phyloP scores from a whole-genome alignment of 2,113 vertebrate species.

The Apus apus region DNA sequence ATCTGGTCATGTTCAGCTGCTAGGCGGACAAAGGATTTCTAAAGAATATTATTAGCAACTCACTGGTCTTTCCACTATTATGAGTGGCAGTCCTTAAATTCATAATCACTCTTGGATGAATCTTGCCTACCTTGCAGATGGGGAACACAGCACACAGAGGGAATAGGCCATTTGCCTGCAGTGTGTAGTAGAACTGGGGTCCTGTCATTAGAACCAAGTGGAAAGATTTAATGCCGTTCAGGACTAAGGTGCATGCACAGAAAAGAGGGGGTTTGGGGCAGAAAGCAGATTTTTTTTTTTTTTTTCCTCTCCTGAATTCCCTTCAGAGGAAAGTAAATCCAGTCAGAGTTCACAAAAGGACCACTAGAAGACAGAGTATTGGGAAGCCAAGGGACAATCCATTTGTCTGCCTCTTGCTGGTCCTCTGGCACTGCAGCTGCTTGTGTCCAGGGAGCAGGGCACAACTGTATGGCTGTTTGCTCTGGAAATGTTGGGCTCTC shows the following conservation, averaged over 20 bases:
- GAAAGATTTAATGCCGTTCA: neutral
- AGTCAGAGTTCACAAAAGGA: neutral
- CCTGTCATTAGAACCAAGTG: neutral
- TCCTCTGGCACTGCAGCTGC: neutral
- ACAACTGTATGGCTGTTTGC: neutral
- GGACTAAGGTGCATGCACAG: neutral
- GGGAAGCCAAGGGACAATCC: neutral
- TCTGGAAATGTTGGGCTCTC: neutral
- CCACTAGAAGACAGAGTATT: neutral
- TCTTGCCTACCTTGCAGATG: neutral
- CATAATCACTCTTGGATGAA: neutral
- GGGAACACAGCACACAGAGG: neutral
- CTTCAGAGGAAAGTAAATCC: neutral
- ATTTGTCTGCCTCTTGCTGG: neutral
- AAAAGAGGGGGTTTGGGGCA: neutral
- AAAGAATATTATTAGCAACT: neutral
- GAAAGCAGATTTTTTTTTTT: neutral
- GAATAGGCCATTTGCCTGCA: neutral
- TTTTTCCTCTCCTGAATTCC: neutral
- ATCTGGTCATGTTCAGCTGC: neutral
- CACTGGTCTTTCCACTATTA: neutral
- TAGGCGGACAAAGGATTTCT: neutral
- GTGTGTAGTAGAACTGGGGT: neutral
- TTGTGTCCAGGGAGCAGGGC: rapidly evolving
- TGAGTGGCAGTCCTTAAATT: neutral